Base-by-base conservation (phyloP, 2,888 invertebrate genomes). In the Amblyteles armatorius region DNA sequence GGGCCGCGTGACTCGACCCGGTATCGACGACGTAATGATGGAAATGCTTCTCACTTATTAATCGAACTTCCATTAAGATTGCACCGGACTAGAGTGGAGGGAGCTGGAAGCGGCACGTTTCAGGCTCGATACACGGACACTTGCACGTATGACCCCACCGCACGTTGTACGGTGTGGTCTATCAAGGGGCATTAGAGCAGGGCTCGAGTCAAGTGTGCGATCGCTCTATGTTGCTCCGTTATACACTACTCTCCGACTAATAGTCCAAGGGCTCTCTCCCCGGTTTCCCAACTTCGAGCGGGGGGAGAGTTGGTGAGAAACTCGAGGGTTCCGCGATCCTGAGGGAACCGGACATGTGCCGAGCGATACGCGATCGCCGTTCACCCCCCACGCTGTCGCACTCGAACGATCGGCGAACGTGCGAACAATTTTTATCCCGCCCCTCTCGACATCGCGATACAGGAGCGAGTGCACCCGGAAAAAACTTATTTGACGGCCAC, bases 301-400 rank as follows among this genome's bases (percentile, higher is more conserved):
- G 86, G 90, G 91, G 91, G 16, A 16, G 0, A 33, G 33, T 9
- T 26, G 29, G 63, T 92, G 91, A 92, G 92, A 92, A 92, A 90
- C 88, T 82, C 87, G 88, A 88, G 91, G 91, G 90, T 90, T 89
- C 89, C 78, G 82, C 88, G 89, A 86, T 92, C 88, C 92, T 91
- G 90, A 92, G 92, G 91, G 92, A 92, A 92, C 89, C 87, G 88
- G 89, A 91, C 92, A 92, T 92, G 91, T 92, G 92, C 89, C 80
- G 72, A 65, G 16, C 44, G 79, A 79, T 69, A 86, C 72, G 72
- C 72, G 68, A 73, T 82, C 82, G 78, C 65, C 77, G 76, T 57
- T 72, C 76, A 29, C 22, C n/a, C n/a, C 65, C 65, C 79, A 29
- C 48, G n/a, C 52, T 76, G 63, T 63, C 79, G 78, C 67, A n/a